A percentile compares a stretch with the other conserved stretches of the same genome.
These are phyloP conservation scores for Leptatherina wallacei DNA, from an alignment of 2,797 vertebrate genomes.

Conservation along the genomic window DNA sequence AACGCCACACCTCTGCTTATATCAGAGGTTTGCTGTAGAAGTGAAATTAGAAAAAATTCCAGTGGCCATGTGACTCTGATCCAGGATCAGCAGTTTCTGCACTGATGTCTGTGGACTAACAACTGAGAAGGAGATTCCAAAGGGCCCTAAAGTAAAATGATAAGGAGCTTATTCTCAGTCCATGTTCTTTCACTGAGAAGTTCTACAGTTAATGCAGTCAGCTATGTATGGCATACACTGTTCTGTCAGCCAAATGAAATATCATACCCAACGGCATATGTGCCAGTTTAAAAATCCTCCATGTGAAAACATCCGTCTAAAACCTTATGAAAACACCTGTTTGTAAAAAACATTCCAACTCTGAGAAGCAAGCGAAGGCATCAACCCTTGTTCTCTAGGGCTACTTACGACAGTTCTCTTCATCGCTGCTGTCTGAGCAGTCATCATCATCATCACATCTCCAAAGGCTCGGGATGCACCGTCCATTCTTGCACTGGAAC, in stretches of 20 bases:
- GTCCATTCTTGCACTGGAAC: conserved; percentile 93
- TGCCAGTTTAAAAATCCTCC: background rate
- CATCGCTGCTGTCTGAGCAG: conserved; percentile 95
- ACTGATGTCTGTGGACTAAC: conserved; percentile 32
- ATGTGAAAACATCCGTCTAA: background rate
- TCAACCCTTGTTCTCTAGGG: background rate
- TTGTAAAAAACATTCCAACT: background rate
- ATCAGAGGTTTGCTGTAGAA: conserved; percentile 15
- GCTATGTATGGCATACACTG: background rate
- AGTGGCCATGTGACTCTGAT: conserved; percentile 68
- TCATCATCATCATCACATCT: conserved; percentile 97
- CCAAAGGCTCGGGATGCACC: conserved; percentile 95
- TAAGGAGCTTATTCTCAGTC: conserved; percentile 50
- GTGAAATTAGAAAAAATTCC: conserved; percentile 56
- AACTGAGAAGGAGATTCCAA: conserved; percentile 45
- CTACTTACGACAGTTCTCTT: conserved; percentile 96
- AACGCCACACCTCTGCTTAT: conserved; percentile 5
- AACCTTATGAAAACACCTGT: background rate
- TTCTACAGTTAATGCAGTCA: conserved; percentile 17
- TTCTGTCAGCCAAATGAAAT: background rate
- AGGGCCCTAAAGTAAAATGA: conserved; percentile 25
- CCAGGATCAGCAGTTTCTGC: conserved; percentile 54
- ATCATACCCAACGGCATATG: background rate
- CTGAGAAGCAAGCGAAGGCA: background rate
- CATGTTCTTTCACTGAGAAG: conserved; percentile 38